Conservation (phyloP, 1,140 invertebrate genomes). For the Zaprionus lachaisei region DNA sequence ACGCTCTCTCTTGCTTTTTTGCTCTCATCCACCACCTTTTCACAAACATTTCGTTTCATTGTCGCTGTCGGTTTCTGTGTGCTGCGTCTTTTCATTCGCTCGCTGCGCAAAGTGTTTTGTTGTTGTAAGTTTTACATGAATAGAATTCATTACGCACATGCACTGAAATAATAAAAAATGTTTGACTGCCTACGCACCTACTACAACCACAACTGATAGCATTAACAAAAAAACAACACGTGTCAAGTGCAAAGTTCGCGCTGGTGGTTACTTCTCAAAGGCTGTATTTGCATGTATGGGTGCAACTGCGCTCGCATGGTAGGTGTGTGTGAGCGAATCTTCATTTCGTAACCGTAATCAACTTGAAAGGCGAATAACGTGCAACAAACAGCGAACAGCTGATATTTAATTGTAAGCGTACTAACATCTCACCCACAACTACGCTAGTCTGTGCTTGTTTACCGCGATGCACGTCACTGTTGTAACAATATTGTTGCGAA, state of each 20-base stretch:
- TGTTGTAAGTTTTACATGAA: slow-evolving; percentile 70
- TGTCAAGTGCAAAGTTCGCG: slow-evolving; percentile 52
- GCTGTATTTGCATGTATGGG: slow-evolving; percentile 16
- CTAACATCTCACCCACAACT: not conserved
- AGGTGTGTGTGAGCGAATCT: slow-evolving; percentile 33
- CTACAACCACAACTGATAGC: slow-evolving; percentile 11
- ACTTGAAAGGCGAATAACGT: slow-evolving; percentile 47
- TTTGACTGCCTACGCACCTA: not conserved
- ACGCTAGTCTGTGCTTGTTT: not conserved
- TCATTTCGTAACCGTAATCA: slow-evolving; percentile 47
- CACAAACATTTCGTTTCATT: slow-evolving; percentile 50
- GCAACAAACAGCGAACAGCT: slow-evolving; percentile 23
- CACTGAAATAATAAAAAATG: slow-evolving; percentile 39
- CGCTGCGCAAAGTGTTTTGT: slow-evolving; percentile 65
- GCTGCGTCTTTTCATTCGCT: slow-evolving; percentile 60
- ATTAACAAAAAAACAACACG: slow-evolving; percentile 28
- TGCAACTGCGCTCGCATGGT: not conserved
- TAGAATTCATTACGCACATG: slow-evolving; percentile 53
- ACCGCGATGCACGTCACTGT: slow-evolving; percentile 23
- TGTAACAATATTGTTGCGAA: slow-evolving; percentile 50
- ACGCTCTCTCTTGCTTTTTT: slow-evolving; percentile 21
- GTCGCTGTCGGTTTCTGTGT: slow-evolving; percentile 57
- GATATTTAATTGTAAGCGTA: slow-evolving; percentile 48
- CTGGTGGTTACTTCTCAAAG: slow-evolving; percentile 9
- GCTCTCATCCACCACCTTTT: slow-evolving; percentile 60